phyloP scores from a whole-genome alignment of 2,113 vertebrate genomes.

The Pantherophis guttatus region DNA sequence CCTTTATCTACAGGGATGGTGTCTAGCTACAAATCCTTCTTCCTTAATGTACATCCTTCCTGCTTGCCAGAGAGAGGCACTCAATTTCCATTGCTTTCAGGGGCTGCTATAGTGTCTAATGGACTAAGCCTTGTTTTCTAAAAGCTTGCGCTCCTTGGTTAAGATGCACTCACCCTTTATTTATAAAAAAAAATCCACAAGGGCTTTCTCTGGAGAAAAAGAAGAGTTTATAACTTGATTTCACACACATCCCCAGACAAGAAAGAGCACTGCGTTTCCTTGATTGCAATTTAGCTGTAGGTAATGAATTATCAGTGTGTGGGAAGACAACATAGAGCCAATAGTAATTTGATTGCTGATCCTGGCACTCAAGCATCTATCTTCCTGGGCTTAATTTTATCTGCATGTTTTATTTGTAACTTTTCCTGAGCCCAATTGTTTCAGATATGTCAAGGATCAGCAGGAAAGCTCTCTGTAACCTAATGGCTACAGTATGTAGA shows the following conservation, averaged over 20 bases:
- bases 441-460: slow-evolving; percentile 6
- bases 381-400: slow-evolving; percentile 19
- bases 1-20: neutral
- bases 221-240: slow-evolving; percentile 20
- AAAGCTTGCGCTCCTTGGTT: neutral
- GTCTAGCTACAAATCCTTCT: neutral
- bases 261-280: slow-evolving; percentile 16
- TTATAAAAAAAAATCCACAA: neutral
- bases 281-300: slow-evolving; percentile 38
- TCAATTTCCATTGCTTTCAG: neutral
- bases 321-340: slow-evolving; percentile 33
- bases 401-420: neutral
- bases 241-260: neutral
- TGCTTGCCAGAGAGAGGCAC: neutral
- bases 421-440: slow-evolving; percentile 35
- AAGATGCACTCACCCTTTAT: neutral
- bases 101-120: neutral
- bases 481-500: neutral
- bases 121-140: slow-evolving; percentile 28
- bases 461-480: slow-evolving; percentile 41
- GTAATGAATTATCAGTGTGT: slow-evolving; percentile 43
- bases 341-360: slow-evolving; percentile 47
- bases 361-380: slow-evolving; percentile 40
- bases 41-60: neutral
- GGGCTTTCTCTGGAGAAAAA: neutral